Conservation (phyloP, 2,797 vertebrate species). For the Emydoidea blandingii region DNA sequence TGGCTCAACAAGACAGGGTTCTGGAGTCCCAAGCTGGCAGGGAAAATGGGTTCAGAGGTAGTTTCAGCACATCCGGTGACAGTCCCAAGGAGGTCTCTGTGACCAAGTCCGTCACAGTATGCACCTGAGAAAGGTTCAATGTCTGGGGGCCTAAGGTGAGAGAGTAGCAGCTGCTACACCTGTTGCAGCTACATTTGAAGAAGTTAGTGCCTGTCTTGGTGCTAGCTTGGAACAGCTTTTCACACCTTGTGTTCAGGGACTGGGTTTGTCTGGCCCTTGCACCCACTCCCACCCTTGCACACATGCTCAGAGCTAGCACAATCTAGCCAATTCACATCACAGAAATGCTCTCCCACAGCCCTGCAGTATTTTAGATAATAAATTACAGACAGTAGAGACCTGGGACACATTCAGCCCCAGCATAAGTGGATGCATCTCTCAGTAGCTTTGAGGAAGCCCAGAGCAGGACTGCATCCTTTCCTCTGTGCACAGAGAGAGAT, state of each 20-base stretch:
- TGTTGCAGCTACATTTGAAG: neutral
- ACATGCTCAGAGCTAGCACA: neutral
- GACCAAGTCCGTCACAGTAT: neutral
- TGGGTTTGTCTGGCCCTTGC: neutral
- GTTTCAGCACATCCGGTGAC: too few species aligned
- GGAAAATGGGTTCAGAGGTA: too few species aligned
- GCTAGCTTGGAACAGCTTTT: neutral
- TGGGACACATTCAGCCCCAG: neutral
- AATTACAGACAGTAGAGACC: neutral
- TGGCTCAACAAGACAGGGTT: too few species aligned
- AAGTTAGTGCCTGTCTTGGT: neutral
- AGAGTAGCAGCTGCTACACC: neutral
- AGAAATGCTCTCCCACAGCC: neutral
- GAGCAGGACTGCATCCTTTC: neutral
- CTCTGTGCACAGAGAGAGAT: neutral
- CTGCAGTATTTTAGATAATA: neutral
- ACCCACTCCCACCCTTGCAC: neutral
- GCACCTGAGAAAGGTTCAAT: neutral
- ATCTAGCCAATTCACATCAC: neutral
- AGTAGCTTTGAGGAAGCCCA: neutral
- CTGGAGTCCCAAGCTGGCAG: too few species aligned
- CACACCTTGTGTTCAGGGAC: neutral
- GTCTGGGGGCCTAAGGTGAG: neutral
- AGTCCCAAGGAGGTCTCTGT: too few species aligned
- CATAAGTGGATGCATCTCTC: neutral